Conservation (phyloP, 2,797 vertebrate species). For the Gymnodraco acuticeps region DNA sequence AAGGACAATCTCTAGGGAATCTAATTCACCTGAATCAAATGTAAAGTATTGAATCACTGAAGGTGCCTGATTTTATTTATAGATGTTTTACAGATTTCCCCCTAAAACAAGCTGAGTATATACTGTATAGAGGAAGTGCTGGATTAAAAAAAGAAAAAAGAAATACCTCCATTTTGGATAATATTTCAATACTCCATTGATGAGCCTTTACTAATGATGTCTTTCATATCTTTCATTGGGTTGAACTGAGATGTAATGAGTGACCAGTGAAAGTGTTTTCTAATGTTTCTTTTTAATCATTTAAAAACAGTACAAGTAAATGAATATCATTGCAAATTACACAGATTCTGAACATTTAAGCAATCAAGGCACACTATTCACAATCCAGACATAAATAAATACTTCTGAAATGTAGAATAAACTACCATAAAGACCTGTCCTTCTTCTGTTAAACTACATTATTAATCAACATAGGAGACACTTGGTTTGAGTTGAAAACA, state of each 20-base stretch:
- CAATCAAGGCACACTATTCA: neutral
- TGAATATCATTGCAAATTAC: neutral
- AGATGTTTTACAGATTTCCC: slow-evolving; percentile 12
- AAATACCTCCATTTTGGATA: neutral
- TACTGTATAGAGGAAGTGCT: neutral
- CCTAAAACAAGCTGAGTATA: neutral
- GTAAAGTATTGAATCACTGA: neutral
- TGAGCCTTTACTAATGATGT: neutral
- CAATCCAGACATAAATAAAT: neutral
- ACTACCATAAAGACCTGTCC: too few species aligned
- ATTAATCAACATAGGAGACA: neutral
- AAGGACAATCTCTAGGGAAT: neutral
- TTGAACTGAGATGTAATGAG: neutral
- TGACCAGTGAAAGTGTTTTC: neutral
- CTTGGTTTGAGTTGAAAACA: neutral
- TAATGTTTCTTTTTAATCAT: neutral
- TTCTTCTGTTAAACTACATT: neutral
- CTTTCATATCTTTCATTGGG: neutral
- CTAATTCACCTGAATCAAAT: neutral
- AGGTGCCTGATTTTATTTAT: neutral
- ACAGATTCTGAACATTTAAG: neutral
- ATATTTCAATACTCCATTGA: neutral
- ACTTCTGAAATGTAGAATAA: neutral
- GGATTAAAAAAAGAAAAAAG: neutral
- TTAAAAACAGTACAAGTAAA: slow-evolving; percentile 6